phyloP scores from a whole-genome alignment of 2,888 invertebrate species.

The Schizaphis graminum region DNA sequence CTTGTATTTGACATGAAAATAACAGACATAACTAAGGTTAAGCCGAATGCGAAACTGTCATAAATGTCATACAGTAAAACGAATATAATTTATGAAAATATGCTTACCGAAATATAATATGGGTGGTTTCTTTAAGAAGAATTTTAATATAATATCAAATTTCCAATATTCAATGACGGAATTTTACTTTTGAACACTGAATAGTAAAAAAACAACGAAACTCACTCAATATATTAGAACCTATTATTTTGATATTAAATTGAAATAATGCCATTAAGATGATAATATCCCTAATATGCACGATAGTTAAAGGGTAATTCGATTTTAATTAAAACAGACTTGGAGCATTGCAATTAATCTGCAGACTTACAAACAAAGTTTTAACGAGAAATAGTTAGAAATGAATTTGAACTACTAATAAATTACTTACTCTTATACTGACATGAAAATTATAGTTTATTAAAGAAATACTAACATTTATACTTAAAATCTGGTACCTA shows the following conservation, averaged over 20 bases:
- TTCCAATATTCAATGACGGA: background rate
- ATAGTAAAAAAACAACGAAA: conserved; percentile 1
- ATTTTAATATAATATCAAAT: conserved; percentile 27
- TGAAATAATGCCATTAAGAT: background rate
- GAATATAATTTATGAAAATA: conserved; percentile 12
- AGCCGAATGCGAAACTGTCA: conserved; percentile 5
- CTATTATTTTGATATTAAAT: conserved; percentile 36
- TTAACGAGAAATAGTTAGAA: conserved; percentile 31
- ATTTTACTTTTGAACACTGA: background rate
- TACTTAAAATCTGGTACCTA: background rate
- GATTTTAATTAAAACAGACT: conserved; percentile 30
- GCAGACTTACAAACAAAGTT: conserved; percentile 7
- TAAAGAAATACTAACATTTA: background rate
- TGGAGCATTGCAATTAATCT: background rate
- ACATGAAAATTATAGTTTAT: background rate
- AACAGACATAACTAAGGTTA: conserved; percentile 40
- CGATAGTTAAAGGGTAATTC: background rate
- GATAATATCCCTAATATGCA: background rate
- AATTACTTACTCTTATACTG: background rate
- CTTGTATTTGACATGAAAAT: conserved; percentile 35
- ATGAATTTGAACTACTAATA: conserved; percentile 3
- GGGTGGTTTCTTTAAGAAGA: conserved; percentile 25
- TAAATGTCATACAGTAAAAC: conserved; percentile 29
- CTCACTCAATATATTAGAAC: background rate
- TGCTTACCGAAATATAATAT: background rate